Evolutionary conservation across 2,113 vertebrate species (phyloP).

Genomic region (Campylorhamphus procurvoides): DNA sequence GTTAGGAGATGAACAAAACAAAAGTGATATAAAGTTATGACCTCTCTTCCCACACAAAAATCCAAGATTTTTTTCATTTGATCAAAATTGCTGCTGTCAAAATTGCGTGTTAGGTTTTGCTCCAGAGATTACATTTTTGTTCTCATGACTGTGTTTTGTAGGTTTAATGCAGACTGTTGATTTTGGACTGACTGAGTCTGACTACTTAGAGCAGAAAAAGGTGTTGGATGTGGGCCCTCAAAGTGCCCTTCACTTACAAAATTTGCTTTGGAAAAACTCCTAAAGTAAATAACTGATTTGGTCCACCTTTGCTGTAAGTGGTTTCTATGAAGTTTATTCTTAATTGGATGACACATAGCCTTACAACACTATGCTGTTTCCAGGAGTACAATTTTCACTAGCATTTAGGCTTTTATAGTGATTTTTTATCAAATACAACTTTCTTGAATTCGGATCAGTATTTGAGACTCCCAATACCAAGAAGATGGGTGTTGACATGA

Average conservation of each 20-base stretch:
- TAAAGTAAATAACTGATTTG: not conserved
- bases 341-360: not conserved
- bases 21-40: not conserved
- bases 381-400: not conserved
- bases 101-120: not conserved
- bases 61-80: not conserved
- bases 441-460: not conserved
- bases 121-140: not conserved
- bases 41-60: not conserved
- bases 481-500: not conserved
- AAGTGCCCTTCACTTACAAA: conserved; percentile 28
- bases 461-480: not conserved
- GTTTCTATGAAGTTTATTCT: not conserved
- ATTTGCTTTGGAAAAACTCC: not conserved
- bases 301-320: not conserved
- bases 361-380: not conserved
- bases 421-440: not conserved
- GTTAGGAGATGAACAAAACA: not conserved
- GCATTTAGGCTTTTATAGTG: not conserved
- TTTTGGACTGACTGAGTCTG: not conserved
- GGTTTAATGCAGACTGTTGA: not conserved
- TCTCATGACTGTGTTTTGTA: not conserved
- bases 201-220: not conserved
- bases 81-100: not conserved
- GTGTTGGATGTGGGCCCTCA: not conserved